These are phyloP conservation scores for Lepus americanus DNA, from an alignment of 2,113 vertebrate species.

Conservation along the genomic window DNA sequence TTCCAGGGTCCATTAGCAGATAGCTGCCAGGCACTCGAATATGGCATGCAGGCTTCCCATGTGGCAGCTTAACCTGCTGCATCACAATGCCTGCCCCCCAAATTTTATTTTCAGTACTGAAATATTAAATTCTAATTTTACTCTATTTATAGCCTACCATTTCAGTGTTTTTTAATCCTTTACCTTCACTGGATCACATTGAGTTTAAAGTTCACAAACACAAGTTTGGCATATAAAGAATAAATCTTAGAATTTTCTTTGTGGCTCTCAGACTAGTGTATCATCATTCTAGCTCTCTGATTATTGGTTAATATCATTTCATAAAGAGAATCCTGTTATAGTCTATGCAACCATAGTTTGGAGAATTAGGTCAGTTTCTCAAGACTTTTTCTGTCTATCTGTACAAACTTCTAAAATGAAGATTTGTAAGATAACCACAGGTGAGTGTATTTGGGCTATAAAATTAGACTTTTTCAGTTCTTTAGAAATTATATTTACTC, in stretches of 20 bases:
- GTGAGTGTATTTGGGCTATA: background rate
- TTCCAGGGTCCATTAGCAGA: too few species aligned
- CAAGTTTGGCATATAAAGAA: background rate
- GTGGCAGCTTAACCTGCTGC: too few species aligned
- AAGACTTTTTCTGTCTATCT: background rate
- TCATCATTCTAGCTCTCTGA: background rate
- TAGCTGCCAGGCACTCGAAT: too few species aligned
- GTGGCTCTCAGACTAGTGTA: background rate
- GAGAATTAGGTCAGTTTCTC: background rate
- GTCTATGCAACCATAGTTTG: too few species aligned
- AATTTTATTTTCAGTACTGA: background rate
- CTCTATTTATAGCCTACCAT: background rate
- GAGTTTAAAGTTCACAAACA: background rate
- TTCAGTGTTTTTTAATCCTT: background rate
- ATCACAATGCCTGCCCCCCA: too few species aligned
- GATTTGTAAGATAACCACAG: background rate
- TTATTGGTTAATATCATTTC: background rate
- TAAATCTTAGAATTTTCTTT: background rate
- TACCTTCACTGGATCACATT: background rate
- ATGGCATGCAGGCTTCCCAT: too few species aligned
- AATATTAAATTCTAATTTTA: slow-evolving; percentile 46
- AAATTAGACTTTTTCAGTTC: background rate
- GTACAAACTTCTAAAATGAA: background rate
- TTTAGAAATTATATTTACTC: slow-evolving; percentile 14
- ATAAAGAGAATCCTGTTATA: background rate